Percentiles rank a stretch among this genome's conserved stretches.
Evolutionary conservation across 2,797 vertebrate species (phyloP).

Genomic region (Brachyrhaphis roseni): DNA sequence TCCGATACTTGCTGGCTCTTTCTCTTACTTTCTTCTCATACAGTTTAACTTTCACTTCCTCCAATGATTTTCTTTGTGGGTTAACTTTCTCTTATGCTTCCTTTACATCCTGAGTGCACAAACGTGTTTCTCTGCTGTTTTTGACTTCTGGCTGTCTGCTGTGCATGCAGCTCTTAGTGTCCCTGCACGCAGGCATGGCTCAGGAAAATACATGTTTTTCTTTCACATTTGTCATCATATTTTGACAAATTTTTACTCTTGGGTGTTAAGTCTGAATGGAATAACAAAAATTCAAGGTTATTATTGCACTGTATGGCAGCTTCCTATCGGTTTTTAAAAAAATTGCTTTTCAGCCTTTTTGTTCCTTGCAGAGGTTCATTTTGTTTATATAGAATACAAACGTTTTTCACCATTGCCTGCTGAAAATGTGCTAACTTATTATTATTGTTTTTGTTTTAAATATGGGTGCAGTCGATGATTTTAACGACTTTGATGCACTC

Average conservation of each 20-base stretch:
- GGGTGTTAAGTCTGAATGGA: background rate
- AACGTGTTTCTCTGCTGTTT: background rate
- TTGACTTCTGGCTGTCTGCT: background rate
- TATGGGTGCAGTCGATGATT: background rate
- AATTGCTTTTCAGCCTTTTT: background rate
- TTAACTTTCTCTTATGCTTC: background rate
- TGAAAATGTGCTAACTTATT: background rate
- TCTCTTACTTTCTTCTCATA: slow-evolving; percentile 5
- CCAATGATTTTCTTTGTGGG: slow-evolving; percentile 3
- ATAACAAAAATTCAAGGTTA: background rate
- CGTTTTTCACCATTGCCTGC: background rate
- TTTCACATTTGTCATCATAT: background rate
- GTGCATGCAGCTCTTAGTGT: background rate
- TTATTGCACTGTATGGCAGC: background rate
- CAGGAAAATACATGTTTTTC: background rate
- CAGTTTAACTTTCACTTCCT: background rate
- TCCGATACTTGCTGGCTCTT: background rate
- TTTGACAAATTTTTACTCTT: background rate
- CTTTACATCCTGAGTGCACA: slow-evolving; percentile 7
- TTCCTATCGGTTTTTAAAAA: background rate
- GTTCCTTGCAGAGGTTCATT: background rate
- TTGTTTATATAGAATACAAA: background rate
- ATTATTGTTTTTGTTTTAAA: background rate
- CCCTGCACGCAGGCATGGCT: background rate
- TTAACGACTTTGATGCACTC: background rate